Percentiles rank a stretch among this genome's conserved stretches.
Evolutionary conservation across 2,888 invertebrate genomes (phyloP).

Genomic region (Erebia aethiops): DNA sequence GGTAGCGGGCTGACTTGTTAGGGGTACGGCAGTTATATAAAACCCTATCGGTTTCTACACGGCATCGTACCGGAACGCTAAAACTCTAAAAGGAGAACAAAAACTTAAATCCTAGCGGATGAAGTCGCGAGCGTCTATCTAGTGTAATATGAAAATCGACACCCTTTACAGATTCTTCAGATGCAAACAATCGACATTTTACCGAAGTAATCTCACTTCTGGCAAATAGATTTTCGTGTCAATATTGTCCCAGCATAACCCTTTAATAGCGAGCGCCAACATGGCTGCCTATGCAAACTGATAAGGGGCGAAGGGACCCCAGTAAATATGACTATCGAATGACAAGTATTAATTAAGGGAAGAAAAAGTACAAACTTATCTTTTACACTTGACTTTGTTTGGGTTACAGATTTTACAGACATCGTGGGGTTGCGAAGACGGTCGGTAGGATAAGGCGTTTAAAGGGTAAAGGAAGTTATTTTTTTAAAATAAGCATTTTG

Average conservation of each 20-base stretch:
- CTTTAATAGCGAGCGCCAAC: slow-evolving; percentile 47
- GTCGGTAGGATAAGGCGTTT: too few relatives aligned
- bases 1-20: too few relatives aligned
- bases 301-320: slow-evolving; percentile 49
- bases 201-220: slow-evolving; percentile 41
- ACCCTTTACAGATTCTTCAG: slow-evolving; percentile 18
- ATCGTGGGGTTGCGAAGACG: neutral
- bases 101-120: neutral
- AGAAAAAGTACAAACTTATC: slow-evolving; percentile 33
- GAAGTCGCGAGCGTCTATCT: neutral
- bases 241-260: slow-evolving; percentile 46
- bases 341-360: slow-evolving; percentile 68
- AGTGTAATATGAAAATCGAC: slow-evolving; percentile 18
- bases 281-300: slow-evolving; percentile 48
- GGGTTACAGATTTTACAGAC: neutral
- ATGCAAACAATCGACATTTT: slow-evolving; percentile 32
- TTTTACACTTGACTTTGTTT: slow-evolving; percentile 31
- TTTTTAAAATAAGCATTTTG: neutral
- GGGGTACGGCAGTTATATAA: too few relatives aligned
- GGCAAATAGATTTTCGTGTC: slow-evolving; percentile 48
- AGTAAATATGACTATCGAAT: slow-evolving; percentile 63
- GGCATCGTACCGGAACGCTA: too few relatives aligned
- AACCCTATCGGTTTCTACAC: too few relatives aligned
- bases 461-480: neutral
- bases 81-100: too few relatives aligned